Evolutionary conservation across 1,140 invertebrate species (phyloP).

Genomic region (Cydia fagiglandana): DNA sequence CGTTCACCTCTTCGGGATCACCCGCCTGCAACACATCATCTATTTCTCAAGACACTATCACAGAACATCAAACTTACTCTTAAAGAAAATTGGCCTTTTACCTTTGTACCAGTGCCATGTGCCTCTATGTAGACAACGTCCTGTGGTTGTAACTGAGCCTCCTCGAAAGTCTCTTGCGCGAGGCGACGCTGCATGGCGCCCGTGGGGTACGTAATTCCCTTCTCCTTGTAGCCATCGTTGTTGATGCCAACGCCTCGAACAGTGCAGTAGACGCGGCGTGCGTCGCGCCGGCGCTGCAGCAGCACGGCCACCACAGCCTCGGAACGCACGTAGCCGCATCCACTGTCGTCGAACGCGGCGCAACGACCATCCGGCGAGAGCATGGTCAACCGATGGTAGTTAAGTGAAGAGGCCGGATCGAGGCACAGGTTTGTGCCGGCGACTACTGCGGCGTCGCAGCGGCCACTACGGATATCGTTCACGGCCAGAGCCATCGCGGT

Average conservation of each 20-base stretch:
- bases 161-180: slow-evolving; percentile 81
- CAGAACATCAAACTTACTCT: slow-evolving; percentile 38
- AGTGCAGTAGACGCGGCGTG: slow-evolving; percentile 82
- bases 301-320: slow-evolving; percentile 86
- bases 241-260: slow-evolving; percentile 82
- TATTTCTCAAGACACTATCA: background rate
- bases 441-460: slow-evolving; percentile 96
- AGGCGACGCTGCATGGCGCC: slow-evolving; percentile 80
- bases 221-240: slow-evolving; percentile 80
- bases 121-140: slow-evolving; percentile 85
- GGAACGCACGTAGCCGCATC: slow-evolving; percentile 83
- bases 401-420: background rate
- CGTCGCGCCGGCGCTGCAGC: slow-evolving; percentile 86
- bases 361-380: slow-evolving; percentile 59
- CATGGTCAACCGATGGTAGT: background rate
- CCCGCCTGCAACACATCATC: slow-evolving; percentile 55
- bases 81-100: slow-evolving; percentile 43
- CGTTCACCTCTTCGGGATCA: slow-evolving; percentile 39
- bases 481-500: slow-evolving; percentile 94
- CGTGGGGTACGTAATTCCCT: slow-evolving; percentile 81
- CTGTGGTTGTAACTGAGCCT: slow-evolving; percentile 80
- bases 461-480: slow-evolving; percentile 88
- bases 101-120: slow-evolving; percentile 81
- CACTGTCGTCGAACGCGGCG: slow-evolving; percentile 88
- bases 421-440: slow-evolving; percentile 65